Evolutionary conservation across 2,888 invertebrate genomes (phyloP).

Genomic region (Adelphocoris suturalis): DNA sequence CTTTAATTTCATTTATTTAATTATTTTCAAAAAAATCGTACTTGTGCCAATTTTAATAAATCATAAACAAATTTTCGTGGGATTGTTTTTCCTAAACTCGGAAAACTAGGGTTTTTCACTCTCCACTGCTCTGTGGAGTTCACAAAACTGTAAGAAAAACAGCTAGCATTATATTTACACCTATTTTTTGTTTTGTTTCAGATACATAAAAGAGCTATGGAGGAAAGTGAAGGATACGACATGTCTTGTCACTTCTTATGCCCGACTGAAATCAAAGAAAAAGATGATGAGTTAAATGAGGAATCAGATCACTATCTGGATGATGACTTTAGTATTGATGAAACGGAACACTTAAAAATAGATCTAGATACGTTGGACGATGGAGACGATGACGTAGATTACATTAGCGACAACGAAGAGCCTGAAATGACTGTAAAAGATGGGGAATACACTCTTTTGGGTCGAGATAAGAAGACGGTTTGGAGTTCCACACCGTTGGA

Average conservation of each 20-base stretch:
- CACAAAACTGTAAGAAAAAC: too few species aligned
- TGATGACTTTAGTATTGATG: background rate
- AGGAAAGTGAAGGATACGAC: background rate
- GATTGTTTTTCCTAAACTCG: too few species aligned
- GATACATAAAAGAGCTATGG: background rate
- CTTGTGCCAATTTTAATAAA: too few species aligned
- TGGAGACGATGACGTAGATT: background rate
- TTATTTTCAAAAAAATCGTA: too few species aligned
- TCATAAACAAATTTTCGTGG: too few species aligned
- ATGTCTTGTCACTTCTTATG: constrained; percentile 7
- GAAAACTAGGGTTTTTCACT: too few species aligned
- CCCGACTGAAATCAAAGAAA: background rate
- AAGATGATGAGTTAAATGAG: background rate
- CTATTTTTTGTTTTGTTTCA: too few species aligned
- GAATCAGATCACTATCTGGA: background rate
- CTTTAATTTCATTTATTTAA: too few species aligned
- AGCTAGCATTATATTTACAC: too few species aligned
- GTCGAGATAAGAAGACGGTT: background rate
- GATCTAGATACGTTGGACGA: background rate
- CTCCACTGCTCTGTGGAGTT: too few species aligned
- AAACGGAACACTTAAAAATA: background rate
- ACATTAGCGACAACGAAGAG: background rate
- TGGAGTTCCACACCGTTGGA: background rate
- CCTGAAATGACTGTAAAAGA: background rate
- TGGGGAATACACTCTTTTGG: background rate